Evolutionary conservation across 2,797 vertebrate genomes (phyloP).

Genomic region (Melanotaenia boesemani): DNA sequence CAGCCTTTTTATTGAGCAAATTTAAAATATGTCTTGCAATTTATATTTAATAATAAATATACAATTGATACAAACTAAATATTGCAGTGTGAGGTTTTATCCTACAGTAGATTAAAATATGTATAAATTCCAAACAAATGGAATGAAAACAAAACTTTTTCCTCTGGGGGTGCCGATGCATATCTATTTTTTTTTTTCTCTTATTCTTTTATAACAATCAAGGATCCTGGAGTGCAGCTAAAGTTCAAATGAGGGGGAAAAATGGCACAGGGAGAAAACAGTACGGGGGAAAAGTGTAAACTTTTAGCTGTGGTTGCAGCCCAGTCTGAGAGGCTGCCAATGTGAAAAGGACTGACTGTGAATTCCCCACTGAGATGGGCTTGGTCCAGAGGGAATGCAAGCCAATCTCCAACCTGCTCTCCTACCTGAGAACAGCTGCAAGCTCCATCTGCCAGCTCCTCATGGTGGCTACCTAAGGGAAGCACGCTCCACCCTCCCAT

Average conservation of each 20-base stretch:
- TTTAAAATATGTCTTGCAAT: no score
- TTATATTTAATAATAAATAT: no score
- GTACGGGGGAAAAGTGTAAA: slow-evolving; percentile 58
- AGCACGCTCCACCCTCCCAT: slow-evolving; percentile 60
- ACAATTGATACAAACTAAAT: not conserved
- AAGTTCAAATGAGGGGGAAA: slow-evolving; percentile 70
- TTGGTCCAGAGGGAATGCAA: slow-evolving; percentile 75
- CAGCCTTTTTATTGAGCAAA: no score
- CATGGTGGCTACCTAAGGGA: slow-evolving; percentile 77
- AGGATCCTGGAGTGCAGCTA: slow-evolving; percentile 47
- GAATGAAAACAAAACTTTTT: not conserved
- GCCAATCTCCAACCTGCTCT: slow-evolving; percentile 76
- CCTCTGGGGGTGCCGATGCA: not conserved
- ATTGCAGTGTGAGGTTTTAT: not conserved
- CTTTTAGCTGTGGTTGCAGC: slow-evolving; percentile 65
- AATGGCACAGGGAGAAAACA: slow-evolving; percentile 47
- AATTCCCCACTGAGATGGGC: slow-evolving; percentile 78
- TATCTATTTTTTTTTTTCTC: slow-evolving; percentile 7
- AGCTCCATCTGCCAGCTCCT: slow-evolving; percentile 84
- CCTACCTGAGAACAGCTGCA: slow-evolving; percentile 85
- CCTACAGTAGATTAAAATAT: slow-evolving; percentile 20
- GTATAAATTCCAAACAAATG: not conserved
- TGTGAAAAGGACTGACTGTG: slow-evolving; percentile 70
- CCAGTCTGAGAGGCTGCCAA: slow-evolving; percentile 68
- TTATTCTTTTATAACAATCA: slow-evolving; percentile 11